These are phyloP conservation scores for Pomacea maculata DNA, from an alignment of 1,140 invertebrate species.

Conservation along the genomic window DNA sequence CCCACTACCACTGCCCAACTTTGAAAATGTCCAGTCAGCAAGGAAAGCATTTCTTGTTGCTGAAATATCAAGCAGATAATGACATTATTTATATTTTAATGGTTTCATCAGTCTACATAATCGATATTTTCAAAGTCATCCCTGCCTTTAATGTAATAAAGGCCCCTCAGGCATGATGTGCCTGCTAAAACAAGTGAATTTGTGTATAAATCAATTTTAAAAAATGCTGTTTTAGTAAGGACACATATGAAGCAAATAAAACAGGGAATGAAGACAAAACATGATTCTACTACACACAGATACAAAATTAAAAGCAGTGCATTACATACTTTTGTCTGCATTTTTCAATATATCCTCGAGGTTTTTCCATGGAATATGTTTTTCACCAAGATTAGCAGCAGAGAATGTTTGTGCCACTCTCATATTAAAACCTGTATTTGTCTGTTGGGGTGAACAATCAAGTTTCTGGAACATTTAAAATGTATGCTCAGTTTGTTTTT, in stretches of 20 bases:
- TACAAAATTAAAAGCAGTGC: neutral
- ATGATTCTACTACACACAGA: neutral
- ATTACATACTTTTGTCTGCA: neutral
- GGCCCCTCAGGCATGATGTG: no score
- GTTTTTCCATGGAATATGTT: neutral
- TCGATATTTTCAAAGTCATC: no score
- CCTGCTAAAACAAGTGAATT: neutral
- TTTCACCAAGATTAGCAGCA: neutral
- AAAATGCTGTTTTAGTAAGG: neutral
- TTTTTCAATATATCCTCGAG: neutral
- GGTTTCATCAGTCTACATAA: no score
- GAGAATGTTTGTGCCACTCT: neutral
- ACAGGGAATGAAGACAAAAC: neutral
- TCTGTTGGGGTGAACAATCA: neutral
- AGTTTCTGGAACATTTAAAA: neutral
- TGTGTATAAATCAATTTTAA: neutral
- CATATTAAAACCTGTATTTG: neutral
- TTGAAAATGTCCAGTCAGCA: slow-evolving; percentile 1
- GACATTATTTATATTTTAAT: neutral
- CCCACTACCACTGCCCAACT: neutral
- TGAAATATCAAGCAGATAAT: neutral
- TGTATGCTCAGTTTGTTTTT: no score
- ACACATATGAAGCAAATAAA: neutral
- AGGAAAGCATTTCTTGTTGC: neutral
- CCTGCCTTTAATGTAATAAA: no score